These are phyloP conservation scores for Leucopternis melanops DNA, from an alignment of 2,113 vertebrate species.

Conservation along the genomic window DNA sequence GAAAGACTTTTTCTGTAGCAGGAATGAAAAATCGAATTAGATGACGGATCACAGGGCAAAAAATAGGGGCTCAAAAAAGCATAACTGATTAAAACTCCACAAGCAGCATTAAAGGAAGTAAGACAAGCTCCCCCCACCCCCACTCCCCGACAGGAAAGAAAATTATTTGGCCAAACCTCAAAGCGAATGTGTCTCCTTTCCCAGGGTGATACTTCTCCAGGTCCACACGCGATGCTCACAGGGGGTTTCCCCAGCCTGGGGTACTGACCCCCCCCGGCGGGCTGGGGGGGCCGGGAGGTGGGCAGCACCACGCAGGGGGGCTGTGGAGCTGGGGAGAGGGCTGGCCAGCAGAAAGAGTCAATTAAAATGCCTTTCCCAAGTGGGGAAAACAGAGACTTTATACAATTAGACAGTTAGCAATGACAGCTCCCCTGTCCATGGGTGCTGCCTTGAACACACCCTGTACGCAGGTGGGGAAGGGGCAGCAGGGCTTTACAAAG, in stretches of 20 bases:
- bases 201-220: neutral
- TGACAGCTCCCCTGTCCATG: neutral
- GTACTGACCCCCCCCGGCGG: rapidly evolving
- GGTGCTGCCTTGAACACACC: neutral
- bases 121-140: neutral
- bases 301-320: neutral
- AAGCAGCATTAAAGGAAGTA: neutral
- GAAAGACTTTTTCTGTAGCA: neutral
- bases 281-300: neutral
- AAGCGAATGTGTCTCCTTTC: neutral
- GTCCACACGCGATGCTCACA: neutral
- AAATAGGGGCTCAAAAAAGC: neutral
- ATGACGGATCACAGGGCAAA: neutral
- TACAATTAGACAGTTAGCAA: neutral
- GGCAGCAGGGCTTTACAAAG: neutral
- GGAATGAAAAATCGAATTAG: neutral
- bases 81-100: neutral
- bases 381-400: neutral
- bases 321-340: too few species aligned
- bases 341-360: neutral
- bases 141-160: neutral
- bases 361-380: neutral
- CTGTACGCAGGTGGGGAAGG: rapidly evolving
- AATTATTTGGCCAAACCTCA: neutral
- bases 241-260: neutral